Percentiles rank a stretch among this genome's conserved stretches.
Evolutionary conservation across 2,797 vertebrate species (phyloP).

Genomic region (Tachyglossus aculeatus): DNA sequence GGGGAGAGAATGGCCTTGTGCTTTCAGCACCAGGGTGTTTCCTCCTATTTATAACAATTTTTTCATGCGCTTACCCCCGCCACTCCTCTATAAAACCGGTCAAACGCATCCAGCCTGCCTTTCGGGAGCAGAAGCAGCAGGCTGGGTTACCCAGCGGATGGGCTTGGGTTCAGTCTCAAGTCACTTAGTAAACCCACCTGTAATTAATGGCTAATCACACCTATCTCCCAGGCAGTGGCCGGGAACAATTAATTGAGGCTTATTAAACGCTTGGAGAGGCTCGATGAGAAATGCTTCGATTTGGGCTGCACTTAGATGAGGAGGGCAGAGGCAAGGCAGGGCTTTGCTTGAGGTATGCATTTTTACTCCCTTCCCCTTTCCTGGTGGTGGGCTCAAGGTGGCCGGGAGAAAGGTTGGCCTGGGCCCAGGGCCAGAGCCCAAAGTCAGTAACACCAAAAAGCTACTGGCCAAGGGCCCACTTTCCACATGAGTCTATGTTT

Average conservation of each 20-base stretch:
- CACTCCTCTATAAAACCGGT: no score
- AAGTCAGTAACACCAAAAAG: not conserved
- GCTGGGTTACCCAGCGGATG: no score
- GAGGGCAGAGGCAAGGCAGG: not conserved
- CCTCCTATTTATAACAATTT: not conserved
- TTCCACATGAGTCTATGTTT: not conserved
- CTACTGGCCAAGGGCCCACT: not conserved
- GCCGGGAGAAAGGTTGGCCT: no score
- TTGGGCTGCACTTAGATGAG: not conserved
- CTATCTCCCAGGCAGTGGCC: no score
- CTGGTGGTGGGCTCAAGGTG: not conserved
- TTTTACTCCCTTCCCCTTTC: not conserved
- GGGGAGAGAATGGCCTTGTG: not conserved
- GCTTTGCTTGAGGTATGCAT: not conserved
- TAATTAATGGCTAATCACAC: no score
- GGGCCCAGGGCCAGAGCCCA: no score
- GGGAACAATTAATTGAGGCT: no score
- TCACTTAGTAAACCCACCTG: no score
- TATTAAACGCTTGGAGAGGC: no score
- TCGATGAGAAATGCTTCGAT: not conserved
- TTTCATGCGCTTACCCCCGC: not conserved
- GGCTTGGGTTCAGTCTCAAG: no score
- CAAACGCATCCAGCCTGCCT: no score
- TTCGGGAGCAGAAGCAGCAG: no score
- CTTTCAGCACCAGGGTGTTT: not conserved